Evolutionary conservation across 2,888 invertebrate genomes (phyloP), one percentile per base, ranked within the genome.

Genomic region (Asteroscopus sphinx): DNA sequence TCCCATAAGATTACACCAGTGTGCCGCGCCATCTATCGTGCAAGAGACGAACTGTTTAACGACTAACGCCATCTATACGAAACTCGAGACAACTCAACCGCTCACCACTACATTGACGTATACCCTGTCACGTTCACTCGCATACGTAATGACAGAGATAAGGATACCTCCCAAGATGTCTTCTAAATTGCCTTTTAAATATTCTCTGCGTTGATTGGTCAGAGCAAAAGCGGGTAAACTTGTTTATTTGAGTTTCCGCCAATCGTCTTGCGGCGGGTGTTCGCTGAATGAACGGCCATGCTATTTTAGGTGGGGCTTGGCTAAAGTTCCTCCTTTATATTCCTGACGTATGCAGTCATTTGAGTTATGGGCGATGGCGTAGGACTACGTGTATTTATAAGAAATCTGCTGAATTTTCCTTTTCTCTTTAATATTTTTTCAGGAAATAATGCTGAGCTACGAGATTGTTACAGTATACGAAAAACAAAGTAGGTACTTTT

Each of bases 281-380:
- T 78, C 68, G 81, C 76, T 60, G 78, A 83, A 77, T 73, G 76
- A 85, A 82, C 93, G 88, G 93, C 93, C 93, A 94, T 94, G 82
- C 87, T 90, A 85, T 80, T 93, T 90, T 83, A 93, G 93, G 93
- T 88, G 93, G 90, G 76, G 93, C 83, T 80, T 81, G 72, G 63
- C 55, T 68, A 77, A 82, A 89, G 90, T 83, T 86, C 92, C 93
- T 93, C 93, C 93, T 94, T 93, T 88, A 89, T 91, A 93, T 93
- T 92, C 93, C 87, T 89, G 86, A 90, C 90, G 90, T 92, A 89
- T 87, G 89, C 92, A 88, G 82, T 86, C 93, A 93, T 93, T 93
- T 93, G 88, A 89, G 91, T 92, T 92, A 93, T 93, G 85, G 87
- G 77, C 80, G 85, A 92, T 91, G 92, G 88, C 86, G 88, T 81